phyloP scores from a whole-genome alignment of 1,140 invertebrate species.

The Sarcophaga bullata region DNA sequence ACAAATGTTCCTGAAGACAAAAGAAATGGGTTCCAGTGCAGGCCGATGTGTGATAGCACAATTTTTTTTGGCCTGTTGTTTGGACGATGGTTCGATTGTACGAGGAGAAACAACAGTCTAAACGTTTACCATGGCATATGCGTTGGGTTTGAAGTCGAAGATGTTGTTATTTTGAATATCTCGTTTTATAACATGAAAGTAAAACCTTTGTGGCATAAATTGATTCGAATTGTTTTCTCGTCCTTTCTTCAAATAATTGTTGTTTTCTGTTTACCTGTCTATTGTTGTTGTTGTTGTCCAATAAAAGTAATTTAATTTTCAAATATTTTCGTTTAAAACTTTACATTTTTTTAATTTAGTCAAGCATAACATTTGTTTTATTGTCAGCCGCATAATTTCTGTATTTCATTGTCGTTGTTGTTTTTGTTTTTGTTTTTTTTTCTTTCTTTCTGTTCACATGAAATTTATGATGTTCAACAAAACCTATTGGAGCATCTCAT shows the following conservation, averaged over 20 bases:
- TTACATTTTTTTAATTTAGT: conserved; percentile 37
- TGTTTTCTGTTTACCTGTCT: background rate
- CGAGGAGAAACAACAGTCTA: too few species aligned
- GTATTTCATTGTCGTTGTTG: background rate
- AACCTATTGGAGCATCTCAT: conserved; percentile 31
- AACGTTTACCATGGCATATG: background rate
- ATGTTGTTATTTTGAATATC: conserved; percentile 1
- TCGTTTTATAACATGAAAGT: too few species aligned
- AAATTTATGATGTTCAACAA: conserved; percentile 16
- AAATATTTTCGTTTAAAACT: background rate
- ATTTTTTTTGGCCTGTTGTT: conserved; percentile 8
- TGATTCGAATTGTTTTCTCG: too few species aligned
- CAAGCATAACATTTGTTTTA: conserved; percentile 32
- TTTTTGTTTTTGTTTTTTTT: too few species aligned
- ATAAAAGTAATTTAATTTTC: background rate
- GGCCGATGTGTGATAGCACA: background rate
- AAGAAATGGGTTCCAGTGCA: too few species aligned
- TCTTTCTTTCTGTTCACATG: background rate
- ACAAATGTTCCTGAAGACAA: background rate
- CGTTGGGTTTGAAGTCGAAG: background rate
- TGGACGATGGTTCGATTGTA: background rate
- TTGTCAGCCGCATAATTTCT: background rate
- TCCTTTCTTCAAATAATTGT: background rate
- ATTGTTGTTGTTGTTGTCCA: background rate
- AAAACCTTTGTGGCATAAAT: conserved; percentile 26